phyloP scores from a whole-genome alignment of 2,797 vertebrate species.

The Sebastes itinus region DNA sequence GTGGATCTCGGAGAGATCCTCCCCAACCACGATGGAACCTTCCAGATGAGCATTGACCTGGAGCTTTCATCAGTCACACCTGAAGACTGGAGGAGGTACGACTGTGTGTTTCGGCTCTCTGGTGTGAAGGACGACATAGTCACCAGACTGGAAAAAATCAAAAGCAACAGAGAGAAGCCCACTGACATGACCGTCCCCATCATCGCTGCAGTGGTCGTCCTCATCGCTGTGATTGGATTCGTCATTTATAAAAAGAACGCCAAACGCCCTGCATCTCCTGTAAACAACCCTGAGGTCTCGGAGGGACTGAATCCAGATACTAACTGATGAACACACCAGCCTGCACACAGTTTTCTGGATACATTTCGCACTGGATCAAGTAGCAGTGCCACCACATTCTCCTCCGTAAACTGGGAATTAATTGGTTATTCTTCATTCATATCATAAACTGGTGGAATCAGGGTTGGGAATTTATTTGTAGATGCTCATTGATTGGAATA shows the following conservation, averaged over 20 bases:
- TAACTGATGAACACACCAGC: background rate
- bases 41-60: background rate
- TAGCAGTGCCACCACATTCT: background rate
- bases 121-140: conserved; percentile 3
- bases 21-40: too few relatives aligned
- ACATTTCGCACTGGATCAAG: background rate
- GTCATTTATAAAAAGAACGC: conserved; percentile 7
- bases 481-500: background rate
- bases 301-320: background rate
- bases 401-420: background rate
- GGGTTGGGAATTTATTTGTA: background rate
- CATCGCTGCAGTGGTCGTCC: background rate
- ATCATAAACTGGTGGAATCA: background rate
- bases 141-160: conserved; percentile 9
- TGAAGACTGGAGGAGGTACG: conserved; percentile 15
- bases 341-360: background rate
- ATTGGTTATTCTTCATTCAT: background rate
- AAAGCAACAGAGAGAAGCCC: background rate
- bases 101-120: conserved; percentile 36
- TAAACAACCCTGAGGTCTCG: background rate
- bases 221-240: background rate
- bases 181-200: background rate
- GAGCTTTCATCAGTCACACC: background rate
- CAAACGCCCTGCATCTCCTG: background rate
- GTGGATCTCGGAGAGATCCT: too few relatives aligned